phyloP scores from a whole-genome alignment of 2,113 vertebrate species.

The Ptilonorhynchus violaceus region DNA sequence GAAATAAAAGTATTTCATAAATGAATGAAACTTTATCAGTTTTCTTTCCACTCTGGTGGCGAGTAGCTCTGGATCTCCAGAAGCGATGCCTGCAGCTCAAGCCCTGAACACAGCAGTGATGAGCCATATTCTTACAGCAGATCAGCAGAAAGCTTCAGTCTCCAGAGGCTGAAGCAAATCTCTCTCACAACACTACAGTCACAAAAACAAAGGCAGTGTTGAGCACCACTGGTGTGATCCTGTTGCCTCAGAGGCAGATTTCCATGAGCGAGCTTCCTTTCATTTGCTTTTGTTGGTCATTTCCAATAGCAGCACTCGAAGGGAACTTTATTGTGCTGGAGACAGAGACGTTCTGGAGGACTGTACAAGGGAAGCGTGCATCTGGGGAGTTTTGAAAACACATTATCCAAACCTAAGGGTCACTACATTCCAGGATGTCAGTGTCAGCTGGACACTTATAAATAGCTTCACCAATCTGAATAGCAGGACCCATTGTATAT shows the following conservation, averaged over 20 bases:
- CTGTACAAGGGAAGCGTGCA: neutral
- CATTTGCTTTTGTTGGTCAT: neutral
- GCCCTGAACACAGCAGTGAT: neutral
- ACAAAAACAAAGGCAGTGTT: neutral
- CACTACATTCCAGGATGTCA: neutral
- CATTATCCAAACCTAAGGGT: constrained; percentile 5
- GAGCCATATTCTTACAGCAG: neutral
- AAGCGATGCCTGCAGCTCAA: neutral
- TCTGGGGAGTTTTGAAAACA: neutral
- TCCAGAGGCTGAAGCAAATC: neutral
- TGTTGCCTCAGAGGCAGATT: neutral
- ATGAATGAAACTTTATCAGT: neutral
- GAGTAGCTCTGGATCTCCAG: neutral
- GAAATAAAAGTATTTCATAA: neutral
- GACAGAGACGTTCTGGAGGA: neutral
- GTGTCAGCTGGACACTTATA: neutral
- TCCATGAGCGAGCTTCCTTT: neutral
- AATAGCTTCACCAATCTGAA: neutral
- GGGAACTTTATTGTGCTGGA: constrained; percentile 13
- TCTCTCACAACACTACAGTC: neutral
- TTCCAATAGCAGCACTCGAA: constrained; percentile 33
- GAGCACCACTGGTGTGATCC: neutral
- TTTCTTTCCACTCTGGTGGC: neutral
- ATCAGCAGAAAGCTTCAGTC: neutral
- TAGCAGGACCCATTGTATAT: neutral